Evolutionary conservation across 2,797 vertebrate species (phyloP), one percentile per base, ranked within the genome.

Genomic region (Enteromius afrohamiltoni): DNA sequence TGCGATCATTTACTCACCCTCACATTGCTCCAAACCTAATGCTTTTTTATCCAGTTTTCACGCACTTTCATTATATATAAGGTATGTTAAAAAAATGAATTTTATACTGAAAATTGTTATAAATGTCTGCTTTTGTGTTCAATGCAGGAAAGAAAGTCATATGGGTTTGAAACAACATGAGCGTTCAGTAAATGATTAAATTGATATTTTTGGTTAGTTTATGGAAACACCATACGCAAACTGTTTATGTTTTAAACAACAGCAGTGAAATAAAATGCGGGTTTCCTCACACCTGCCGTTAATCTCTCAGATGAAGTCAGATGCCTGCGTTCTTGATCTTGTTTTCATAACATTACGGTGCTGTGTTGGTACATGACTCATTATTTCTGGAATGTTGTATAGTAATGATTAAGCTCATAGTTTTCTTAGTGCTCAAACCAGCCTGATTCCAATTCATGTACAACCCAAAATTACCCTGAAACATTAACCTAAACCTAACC

Each of bases 321-420:
- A 40, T 26, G 42, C n/a, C 23, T 51, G 16, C 14, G 64, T 47
- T 82, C 19, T 16, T 34, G 1, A 67, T 42, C 2, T 53, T 75
- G 19, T 76, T 83, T 53, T 58, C 11, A 83, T 49, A 76, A 83
- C 34, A 68, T 51, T n/a, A 53, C 7, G 16, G 60, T 42, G 17
- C 45, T 42, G 47, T 55, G n/a, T 65, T 3, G 6, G 17, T 29
- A 58, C 29, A 68, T 76, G 73, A 68, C 62, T 77, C 49, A 58
- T 6, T 45, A 23, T 53, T 53, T 3, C 60, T 67, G 60, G 34
- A 23, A 74, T 74, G 29, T 51, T 64, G 47, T 16, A 62, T 13
- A 31, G 69, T 49, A 81, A 73, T 73, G 42, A 60, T 73, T 81
- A 64, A 81, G 5, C 53, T 49, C 40, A 49, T 73, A 21, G 42